phyloP scores from a whole-genome alignment of 2,113 vertebrate species.

The Camelus bactrianus region DNA sequence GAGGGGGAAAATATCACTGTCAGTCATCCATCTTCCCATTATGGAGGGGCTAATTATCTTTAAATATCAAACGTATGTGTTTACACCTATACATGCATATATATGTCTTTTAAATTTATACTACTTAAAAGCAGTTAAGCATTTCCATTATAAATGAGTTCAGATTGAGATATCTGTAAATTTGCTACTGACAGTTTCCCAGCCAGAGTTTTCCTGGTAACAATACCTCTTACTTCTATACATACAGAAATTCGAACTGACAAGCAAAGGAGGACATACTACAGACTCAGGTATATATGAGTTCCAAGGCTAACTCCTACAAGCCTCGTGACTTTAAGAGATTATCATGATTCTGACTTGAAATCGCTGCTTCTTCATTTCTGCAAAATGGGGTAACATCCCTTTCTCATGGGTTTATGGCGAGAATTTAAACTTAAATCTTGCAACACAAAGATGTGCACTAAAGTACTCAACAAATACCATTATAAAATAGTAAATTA shows the following conservation, averaged over 20 bases:
- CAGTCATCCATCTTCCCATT: background rate
- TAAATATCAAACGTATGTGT: background rate
- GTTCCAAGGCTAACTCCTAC: background rate
- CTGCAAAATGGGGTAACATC: background rate
- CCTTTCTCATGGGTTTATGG: background rate
- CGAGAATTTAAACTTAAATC: background rate
- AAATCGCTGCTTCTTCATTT: background rate
- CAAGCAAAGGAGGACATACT: background rate
- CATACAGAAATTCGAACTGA: background rate
- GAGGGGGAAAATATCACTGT: background rate
- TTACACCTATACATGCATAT: background rate
- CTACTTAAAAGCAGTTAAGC: background rate
- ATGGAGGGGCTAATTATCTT: background rate
- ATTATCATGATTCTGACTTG: background rate
- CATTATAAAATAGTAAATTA: background rate
- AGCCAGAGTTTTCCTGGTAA: background rate
- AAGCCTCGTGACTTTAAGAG: background rate
- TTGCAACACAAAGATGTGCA: background rate
- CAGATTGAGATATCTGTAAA: background rate
- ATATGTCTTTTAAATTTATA: background rate
- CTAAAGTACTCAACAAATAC: background rate
- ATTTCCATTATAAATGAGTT: background rate
- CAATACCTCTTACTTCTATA: background rate
- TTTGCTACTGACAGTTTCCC: background rate
- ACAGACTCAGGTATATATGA: background rate